Evolutionary conservation across 23 tunicate genomes (phyloP), one percentile per base, ranked within the genome.

Genomic region (Pegea sp.): DNA sequence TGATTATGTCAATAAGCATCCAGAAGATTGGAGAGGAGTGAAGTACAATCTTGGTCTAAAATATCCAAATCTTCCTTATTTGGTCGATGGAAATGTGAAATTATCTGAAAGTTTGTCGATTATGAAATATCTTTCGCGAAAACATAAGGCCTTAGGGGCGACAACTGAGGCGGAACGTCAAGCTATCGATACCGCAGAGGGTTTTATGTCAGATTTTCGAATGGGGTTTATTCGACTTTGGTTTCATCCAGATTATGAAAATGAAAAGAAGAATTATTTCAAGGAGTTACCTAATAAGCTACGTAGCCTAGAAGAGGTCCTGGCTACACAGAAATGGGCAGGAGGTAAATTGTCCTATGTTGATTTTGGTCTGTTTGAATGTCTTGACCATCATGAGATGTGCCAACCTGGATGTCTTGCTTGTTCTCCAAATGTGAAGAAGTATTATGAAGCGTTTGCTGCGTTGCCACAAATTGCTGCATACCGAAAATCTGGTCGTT

Each of bases 351-450:
- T 63, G 0, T n/a, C 63, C n/a, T 63, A 53, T 26, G 68, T 54
- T 31, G 68, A 63, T 23, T 63, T 63, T 52, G 0, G 32, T 16
- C 49, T 69, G 2, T 69, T 26, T 31, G 75, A 69, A 24, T 28
- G 56, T 18, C 31, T 69, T 22, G 75, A 64, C 56, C 75, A 69
- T 29, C 69, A 64, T 19, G 33, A 30, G 11, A 28, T 48, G 11
- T 21, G 44, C 8, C 42, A 43, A 18, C 58, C 71, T 0, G 58
- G 34, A 0, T 34, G 56, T 34, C 49, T 69, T 48, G 60, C 30
- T 48, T 22, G 22, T 8, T 52, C 34, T 24, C 62, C 67, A 0
- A 62, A 62, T 1, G 34, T 62, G 0, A 25, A 62, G 27, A 22
- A 24, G 33, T 62, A 22, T 31, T 21, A 21, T 23, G 33, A 62